These are phyloP conservation scores for Ferrisia virgata DNA, from an alignment of 2,888 invertebrate species.

Conservation along the genomic window DNA sequence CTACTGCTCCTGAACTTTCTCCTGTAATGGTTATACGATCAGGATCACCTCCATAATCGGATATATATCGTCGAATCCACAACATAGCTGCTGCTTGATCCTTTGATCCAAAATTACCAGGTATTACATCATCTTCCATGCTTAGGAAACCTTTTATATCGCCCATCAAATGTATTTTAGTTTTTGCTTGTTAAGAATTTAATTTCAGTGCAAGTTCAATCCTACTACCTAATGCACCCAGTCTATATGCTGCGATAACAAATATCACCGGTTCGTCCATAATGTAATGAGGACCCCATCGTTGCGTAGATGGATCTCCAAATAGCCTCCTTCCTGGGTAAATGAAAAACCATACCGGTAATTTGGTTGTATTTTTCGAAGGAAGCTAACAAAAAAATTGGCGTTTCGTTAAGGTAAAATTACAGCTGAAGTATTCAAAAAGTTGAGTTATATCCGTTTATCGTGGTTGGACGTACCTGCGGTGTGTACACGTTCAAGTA, in stretches of 20 bases:
- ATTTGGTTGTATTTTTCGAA: conserved; percentile 10
- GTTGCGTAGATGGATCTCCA: conserved; percentile 55
- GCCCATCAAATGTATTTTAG: neutral
- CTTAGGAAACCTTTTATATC: conserved; percentile 46
- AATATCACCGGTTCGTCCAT: conserved; percentile 60
- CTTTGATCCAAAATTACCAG: conserved; percentile 47
- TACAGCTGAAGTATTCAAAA: neutral
- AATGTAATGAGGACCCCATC: conserved; percentile 60
- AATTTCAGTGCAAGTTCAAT: neutral
- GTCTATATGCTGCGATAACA: conserved; percentile 53
- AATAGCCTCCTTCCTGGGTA: conserved; percentile 62
- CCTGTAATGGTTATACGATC: conserved; percentile 48
- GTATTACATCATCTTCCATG: conserved; percentile 46
- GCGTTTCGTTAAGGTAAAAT: neutral
- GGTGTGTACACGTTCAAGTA: conserved; percentile 57
- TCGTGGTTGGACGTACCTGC: conserved; percentile 46
- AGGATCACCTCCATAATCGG: conserved; percentile 46
- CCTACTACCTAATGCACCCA: conserved; percentile 54
- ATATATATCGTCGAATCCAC: conserved; percentile 46
- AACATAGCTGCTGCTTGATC: conserved; percentile 46
- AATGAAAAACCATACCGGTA: conserved; percentile 55
- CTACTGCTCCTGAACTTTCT: conserved; percentile 46
- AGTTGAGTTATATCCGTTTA: neutral
- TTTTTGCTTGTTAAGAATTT: neutral
- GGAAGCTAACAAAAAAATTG: neutral